Evolutionary conservation across 2,888 invertebrate genomes (phyloP), one percentile per base, ranked within the genome.

Genomic region (Acheta domesticus): DNA sequence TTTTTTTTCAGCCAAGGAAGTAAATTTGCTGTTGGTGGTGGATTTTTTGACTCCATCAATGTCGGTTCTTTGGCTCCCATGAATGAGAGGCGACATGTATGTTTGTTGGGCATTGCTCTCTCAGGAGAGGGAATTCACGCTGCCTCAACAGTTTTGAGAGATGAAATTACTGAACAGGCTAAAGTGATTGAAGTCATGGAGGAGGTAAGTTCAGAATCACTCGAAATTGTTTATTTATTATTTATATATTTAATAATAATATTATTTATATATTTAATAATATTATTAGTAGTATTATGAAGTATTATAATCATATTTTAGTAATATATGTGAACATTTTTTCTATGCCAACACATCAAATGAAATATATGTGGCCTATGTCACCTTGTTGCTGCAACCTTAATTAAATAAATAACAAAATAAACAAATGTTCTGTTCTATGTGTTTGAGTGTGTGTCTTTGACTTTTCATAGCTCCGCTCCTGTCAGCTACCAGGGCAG

Each of bases 21-120:
- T 21, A 75, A 50, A 21, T 75, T 80, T 49, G 80, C 74, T n/a
- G 77, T 80, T 80, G 80, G 77, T 14, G 80, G 80, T 20, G 80
- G 80, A 36, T 49, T 80, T 11, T 49, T 79, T 23, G 48, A 75
- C 21, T 20, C 16, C 62, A 62, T 62, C 62, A 62, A 62, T n/a
- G 16, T 62, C 4, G 62, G 62, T 19, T 14, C 14, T 4, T n/a
- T 62, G 62, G 62, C 62, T 62, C 62, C 62, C 62, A 62, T 62
- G 62, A 62, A 62, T 62, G 62, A 62, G n/a, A 62, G 62, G n/a
- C 62, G 62, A 4, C 62, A 62, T n/a, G n/a, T 62, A 8, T 62
- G 62, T n/a, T 19, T 62, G 16, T 3, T 62, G 62, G 62, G 62
- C 14, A n/a, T 62, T 62, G 62, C 62, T 62, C n/a, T 62, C 12